Evolutionary conservation across 2,113 vertebrate species (phyloP).

Genomic region (Brachyistius frenatus): DNA sequence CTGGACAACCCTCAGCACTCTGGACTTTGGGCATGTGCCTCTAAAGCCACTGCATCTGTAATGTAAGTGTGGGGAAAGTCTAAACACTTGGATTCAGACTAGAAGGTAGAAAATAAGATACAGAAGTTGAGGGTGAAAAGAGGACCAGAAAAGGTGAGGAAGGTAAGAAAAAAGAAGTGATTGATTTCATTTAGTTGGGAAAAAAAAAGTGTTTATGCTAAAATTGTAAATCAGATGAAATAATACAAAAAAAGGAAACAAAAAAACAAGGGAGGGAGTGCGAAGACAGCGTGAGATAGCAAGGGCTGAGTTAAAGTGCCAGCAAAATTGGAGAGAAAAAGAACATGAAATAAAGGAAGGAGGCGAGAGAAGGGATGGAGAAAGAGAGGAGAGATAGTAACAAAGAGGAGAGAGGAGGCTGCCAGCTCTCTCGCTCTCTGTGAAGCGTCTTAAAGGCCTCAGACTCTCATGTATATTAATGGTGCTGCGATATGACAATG

Average conservation of each 20-base stretch:
- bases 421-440: constrained; percentile 55
- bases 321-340: constrained; percentile 32
- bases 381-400: constrained; percentile 45
- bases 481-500: constrained; percentile 82
- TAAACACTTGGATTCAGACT: too few species aligned
- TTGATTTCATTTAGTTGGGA: constrained; percentile 13
- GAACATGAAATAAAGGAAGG: constrained; percentile 11
- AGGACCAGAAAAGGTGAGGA: neutral
- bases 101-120: neutral
- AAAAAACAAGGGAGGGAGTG: constrained; percentile 21
- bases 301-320: constrained; percentile 28
- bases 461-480: constrained; percentile 87
- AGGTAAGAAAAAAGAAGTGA: neutral
- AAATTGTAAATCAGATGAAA: neutral
- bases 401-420: constrained; percentile 63
- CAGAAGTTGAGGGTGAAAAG: neutral
- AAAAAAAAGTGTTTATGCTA: neutral
- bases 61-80: too few species aligned
- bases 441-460: constrained; percentile 83
- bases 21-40: too few species aligned
- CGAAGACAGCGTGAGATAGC: constrained; percentile 29
- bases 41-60: too few species aligned
- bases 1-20: too few species aligned
- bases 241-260: neutral
- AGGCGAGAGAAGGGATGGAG: constrained; percentile 42